Conservation (phyloP, 2,888 invertebrate species). For the Entomobrya proxima region DNA sequence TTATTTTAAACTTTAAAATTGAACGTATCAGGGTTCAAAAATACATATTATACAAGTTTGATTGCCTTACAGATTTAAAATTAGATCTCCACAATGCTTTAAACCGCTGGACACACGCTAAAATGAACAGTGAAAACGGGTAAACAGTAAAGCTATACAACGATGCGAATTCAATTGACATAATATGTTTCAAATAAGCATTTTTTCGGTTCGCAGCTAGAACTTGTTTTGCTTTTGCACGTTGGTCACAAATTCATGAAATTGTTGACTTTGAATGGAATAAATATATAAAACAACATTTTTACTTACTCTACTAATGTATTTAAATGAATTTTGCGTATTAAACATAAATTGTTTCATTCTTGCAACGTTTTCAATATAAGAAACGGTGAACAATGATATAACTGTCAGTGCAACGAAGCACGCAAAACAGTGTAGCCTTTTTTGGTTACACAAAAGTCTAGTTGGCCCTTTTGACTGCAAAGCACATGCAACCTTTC, state of each 20-base stretch:
- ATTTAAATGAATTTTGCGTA: not conserved
- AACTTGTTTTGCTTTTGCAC: not conserved
- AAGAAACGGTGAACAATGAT: too few relatives aligned
- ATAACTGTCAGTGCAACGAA: not conserved
- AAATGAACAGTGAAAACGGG: slow-evolving; percentile 35
- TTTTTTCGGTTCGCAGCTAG: slow-evolving; percentile 9
- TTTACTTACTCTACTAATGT: not conserved
- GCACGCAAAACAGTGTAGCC: not conserved
- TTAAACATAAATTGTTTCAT: too few relatives aligned
- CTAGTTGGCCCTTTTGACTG: not conserved
- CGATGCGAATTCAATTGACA: not conserved
- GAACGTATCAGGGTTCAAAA: too few relatives aligned
- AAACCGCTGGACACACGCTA: not conserved
- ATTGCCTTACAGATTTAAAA: slow-evolving; percentile 49
- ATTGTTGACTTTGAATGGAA: not conserved
- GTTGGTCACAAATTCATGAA: not conserved
- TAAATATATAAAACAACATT: not conserved
- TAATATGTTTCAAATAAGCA: too few relatives aligned
- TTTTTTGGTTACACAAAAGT: too few relatives aligned
- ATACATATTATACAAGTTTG: too few relatives aligned
- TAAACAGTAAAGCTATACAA: not conserved
- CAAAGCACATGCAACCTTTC: slow-evolving; percentile 42
- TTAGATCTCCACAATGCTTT: not conserved
- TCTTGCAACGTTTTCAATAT: not conserved
- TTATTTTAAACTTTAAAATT: too few relatives aligned